Conservation (phyloP, 1,140 invertebrate species). For the Campoletis sonorensis region DNA sequence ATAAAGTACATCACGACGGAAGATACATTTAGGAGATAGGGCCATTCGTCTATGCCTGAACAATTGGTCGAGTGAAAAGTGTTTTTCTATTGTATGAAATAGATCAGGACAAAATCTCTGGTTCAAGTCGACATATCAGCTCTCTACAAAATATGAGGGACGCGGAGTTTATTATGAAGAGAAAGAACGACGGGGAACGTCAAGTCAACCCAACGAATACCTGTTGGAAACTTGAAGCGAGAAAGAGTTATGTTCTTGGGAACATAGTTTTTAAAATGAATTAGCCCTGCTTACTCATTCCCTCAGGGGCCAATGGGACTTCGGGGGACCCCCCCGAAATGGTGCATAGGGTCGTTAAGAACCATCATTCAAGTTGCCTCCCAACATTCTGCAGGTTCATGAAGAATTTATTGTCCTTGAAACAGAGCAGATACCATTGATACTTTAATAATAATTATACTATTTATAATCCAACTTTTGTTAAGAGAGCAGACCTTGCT, state of each 20-base stretch:
- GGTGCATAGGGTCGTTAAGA: conserved; percentile 60
- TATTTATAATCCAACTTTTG: background rate
- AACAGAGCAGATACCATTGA: background rate
- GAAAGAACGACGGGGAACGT: background rate
- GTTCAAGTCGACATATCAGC: background rate
- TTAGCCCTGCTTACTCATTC: conserved; percentile 67
- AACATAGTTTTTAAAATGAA: conserved; percentile 67
- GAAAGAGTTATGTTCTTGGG: conserved; percentile 27
- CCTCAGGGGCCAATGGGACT: conserved; percentile 67
- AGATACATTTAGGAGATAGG: background rate
- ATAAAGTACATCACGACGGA: too few species aligned
- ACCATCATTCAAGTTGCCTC: conserved; percentile 61
- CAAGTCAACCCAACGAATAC: background rate
- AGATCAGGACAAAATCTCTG: background rate
- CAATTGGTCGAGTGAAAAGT: background rate
- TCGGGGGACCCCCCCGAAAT: conserved; percentile 66
- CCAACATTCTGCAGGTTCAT: conserved; percentile 24
- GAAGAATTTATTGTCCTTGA: background rate
- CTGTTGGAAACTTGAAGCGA: background rate
- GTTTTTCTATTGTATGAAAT: background rate
- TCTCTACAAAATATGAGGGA: conserved; percentile 19
- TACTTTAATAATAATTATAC: background rate
- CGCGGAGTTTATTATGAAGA: background rate
- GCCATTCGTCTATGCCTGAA: conserved; percentile 37
- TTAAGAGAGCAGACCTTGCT: background rate